Conservation (phyloP, 2,113 vertebrate species). For the Lampris megalopsis region DNA sequence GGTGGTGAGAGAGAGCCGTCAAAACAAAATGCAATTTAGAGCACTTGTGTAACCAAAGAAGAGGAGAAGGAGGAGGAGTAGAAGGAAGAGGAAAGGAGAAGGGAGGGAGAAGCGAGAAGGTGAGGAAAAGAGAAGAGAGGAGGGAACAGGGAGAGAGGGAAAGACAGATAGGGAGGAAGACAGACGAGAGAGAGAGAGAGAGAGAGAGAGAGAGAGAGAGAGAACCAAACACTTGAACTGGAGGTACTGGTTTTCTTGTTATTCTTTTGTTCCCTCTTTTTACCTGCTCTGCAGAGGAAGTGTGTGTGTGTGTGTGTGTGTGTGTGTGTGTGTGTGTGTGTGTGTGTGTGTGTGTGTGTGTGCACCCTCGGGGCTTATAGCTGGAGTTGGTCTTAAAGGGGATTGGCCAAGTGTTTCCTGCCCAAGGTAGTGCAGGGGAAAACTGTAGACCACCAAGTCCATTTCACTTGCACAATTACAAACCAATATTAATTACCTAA, state of each 20-base stretch:
- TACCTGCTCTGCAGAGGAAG: constrained; percentile 36
- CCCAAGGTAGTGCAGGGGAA: constrained; percentile 50
- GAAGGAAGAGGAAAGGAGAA: not conserved
- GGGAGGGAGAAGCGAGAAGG: not conserved
- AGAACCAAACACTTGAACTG: constrained; percentile 15
- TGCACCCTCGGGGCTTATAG: constrained; percentile 11
- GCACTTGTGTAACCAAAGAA: constrained; percentile 13
- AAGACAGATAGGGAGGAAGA: not conserved
- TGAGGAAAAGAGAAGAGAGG: not conserved
- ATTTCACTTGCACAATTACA: too few species aligned
- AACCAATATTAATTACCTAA: too few species aligned
- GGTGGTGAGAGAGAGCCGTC: constrained; percentile 37
- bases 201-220: constrained; percentile 10
- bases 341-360: constrained; percentile 31
- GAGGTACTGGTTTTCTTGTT: constrained; percentile 31
- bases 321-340: too few species aligned
- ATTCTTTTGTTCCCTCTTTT: constrained; percentile 34
- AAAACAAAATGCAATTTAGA: constrained; percentile 11
- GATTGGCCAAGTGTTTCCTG: constrained; percentile 46
- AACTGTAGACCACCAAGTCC: constrained; percentile 51
- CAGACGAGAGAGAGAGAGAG: not conserved
- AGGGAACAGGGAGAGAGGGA: not conserved
- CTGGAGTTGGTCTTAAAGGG: constrained; percentile 35
- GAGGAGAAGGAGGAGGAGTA: not conserved
- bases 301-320: constrained; percentile 27